Base-by-base conservation (phyloP, 2,888 invertebrate genomes). In the Nemapogon koenigi region DNA sequence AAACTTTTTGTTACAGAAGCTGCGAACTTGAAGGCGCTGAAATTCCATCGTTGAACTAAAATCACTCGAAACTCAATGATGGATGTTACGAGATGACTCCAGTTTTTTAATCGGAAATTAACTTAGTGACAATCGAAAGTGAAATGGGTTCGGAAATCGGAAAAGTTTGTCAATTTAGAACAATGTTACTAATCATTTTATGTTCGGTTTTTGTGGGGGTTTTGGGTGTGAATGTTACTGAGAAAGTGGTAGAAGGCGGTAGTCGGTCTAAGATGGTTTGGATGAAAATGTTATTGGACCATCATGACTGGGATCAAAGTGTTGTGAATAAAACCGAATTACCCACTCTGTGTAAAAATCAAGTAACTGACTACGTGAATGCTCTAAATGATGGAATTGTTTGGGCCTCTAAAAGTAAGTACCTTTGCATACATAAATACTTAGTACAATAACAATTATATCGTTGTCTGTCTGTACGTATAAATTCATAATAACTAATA, bases 361-460 rank as follows among this genome's bases (percentile, higher is more conserved):
- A 85, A 73, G 47, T 89, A 79, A 51, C 78, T 79, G 52, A 67
- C 70, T 78, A 78, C 43, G 44, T 76, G 53, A 64, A 70, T 16
- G 86, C 86, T 0, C 69, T 91, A 13, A 80, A 81, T 43, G 81
- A 83, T 38, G 89, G 87, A 39, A 81, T 83, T 46, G 69, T 85
- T 29, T 91, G 91, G 91, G 91, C 91, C 7, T 86, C 88, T 22
- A 87, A 86, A 76, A 88, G 91, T 91, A 60, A 86, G 88, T 85
- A 47, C 33, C n/a, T n/a, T n/a, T n/a, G n/a, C n/a, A n/a, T n/a
- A n/a, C n/a, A n/a, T n/a, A n/a, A n/a, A n/a, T n/a, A n/a, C n/a
- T n/a, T n/a, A n/a, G n/a, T n/a, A n/a, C n/a, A n/a, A n/a, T n/a
- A n/a, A n/a, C n/a, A n/a, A n/a, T n/a, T n/a, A n/a, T n/a, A n/a